Evolutionary conservation across 2,113 vertebrate genomes (phyloP), one percentile per base, ranked within the genome.

Genomic region (Ivindomyrus marchei): DNA sequence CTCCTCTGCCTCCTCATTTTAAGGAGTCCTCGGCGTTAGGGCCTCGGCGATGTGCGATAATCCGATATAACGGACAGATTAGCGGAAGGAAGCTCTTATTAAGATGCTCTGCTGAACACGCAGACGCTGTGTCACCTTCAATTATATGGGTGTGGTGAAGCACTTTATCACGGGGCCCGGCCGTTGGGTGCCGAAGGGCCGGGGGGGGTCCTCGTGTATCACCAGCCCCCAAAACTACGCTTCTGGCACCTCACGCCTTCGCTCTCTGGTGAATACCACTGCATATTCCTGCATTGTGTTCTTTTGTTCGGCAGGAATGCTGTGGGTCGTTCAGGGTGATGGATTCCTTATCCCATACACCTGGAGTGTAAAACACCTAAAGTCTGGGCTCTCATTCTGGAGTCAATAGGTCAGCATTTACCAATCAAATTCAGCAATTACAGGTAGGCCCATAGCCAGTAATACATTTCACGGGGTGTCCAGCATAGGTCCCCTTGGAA

Each of bases 111-210:
- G 90, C 91, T 91, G 89, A 91, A 92, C 66, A 88, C 90, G 88
- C 91, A 87, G 90, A 7, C 87, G 89, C 87, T 56, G 88, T 93
- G 93, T 93, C 93, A 89, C 92, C 93, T 93, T 92, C 88, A 88
- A 91, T 93, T 93, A 92, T 91, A 91, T 90, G 90, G 85, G 50
- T 66, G 45, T 74, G 89, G 49, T 91, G 91, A 92, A 90, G 86
- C 89, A 86, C 89, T 90, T 90, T 77, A 80, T 90, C 77, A 53
- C 8, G 80, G 80, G 80, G 21, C 39, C 6, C 42, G 42, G 42
- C 17, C 80, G 21, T 9, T 15, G 45, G 45, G 36, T 21, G 19
- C 17, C 3, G 42, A 10, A 4, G 36, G 74, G 15, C 31, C 31
- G 31, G 70, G 31, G 66, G 70, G 70, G 4, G 45, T 0, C 77